Percentiles rank a stretch among this genome's conserved stretches.
These are phyloP conservation scores for Emys orbicularis DNA, from an alignment of 2,797 vertebrate genomes.

Conservation along the genomic window DNA sequence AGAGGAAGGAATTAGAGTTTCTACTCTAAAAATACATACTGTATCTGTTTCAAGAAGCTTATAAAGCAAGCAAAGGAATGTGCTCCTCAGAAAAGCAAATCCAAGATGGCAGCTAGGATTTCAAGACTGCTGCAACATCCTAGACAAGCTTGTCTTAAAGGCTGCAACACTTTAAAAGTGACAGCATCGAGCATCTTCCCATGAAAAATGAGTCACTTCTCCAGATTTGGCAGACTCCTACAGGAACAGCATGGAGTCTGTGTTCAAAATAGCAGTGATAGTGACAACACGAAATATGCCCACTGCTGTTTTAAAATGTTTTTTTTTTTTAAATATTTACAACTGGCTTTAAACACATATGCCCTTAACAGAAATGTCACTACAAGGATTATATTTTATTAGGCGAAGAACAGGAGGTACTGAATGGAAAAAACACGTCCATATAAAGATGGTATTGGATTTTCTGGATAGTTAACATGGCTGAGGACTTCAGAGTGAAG, in stretches of 20 bases:
- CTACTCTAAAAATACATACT: rapidly evolving
- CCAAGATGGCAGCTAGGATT: background rate
- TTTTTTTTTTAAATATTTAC: background rate
- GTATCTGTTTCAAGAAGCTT: background rate
- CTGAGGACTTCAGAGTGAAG: background rate
- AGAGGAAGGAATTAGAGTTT: background rate
- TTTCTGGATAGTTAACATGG: background rate
- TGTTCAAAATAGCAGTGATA: background rate
- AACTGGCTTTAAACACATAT: background rate
- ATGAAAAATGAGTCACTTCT: background rate
- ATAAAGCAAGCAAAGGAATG: background rate
- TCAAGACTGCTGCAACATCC: background rate
- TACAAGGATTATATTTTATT: background rate
- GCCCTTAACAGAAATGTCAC: background rate
- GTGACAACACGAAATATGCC: background rate
- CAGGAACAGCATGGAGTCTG: background rate
- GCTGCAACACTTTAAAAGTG: background rate
- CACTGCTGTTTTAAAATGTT: background rate
- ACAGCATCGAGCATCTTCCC: rapidly evolving
- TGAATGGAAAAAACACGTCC: background rate
- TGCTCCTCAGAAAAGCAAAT: background rate
- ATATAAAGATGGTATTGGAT: background rate
- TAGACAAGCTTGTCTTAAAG: rapidly evolving
- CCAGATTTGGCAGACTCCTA: background rate
- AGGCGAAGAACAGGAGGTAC: background rate